Base-by-base conservation (phyloP, 2,113 vertebrate species). In the Bombycilla garrulus region DNA sequence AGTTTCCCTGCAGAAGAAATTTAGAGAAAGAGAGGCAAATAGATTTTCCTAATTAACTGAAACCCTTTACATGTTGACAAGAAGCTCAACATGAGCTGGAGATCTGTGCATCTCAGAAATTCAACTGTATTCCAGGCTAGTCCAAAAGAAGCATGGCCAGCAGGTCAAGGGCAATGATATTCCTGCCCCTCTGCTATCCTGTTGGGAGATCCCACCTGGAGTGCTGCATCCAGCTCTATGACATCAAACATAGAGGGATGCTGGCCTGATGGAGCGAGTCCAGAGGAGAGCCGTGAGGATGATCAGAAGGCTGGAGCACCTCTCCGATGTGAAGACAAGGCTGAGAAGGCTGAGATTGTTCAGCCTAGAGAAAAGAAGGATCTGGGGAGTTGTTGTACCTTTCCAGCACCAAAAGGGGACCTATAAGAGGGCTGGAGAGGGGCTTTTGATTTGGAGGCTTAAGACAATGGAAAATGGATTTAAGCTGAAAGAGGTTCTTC, bases 261-360 rank as follows among this genome's bases (percentile, higher is more conserved):
- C 18, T 38, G 28, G 23, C 18, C 11, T 18, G 4, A 19, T 50
- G 33, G 22, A 58, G 8, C 0, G 0, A 35, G 42, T 42, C 42
- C 57, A 64, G 42, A 26, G 25, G 11, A 53, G 22, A 51, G 19
- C 5, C 12, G 20, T 36, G 24, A 85, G 56, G 29, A 23, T 19
- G 9, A 47, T 28, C 50, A 38, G 23, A 48, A 38, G 21, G 12
- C 20, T 20, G 35, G 42, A 35, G 5, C 29, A 42, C 20, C 24
- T 57, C 60, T 56, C 20, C 19, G 15, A 0, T 48, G 29, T 40
- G 15, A 31, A 61, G 21, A 54, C 16, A 56, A 56, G 35, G 11
- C 17, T 42, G 16, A 69, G 45, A 60, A 60, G 6, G 3, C 9
- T 70, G 28, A 21, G 24, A 17, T 35, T 64, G 40, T 18, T 64